Evolutionary conservation across 2,113 vertebrate genomes (phyloP).

Genomic region (Corythoichthys intestinalis): DNA sequence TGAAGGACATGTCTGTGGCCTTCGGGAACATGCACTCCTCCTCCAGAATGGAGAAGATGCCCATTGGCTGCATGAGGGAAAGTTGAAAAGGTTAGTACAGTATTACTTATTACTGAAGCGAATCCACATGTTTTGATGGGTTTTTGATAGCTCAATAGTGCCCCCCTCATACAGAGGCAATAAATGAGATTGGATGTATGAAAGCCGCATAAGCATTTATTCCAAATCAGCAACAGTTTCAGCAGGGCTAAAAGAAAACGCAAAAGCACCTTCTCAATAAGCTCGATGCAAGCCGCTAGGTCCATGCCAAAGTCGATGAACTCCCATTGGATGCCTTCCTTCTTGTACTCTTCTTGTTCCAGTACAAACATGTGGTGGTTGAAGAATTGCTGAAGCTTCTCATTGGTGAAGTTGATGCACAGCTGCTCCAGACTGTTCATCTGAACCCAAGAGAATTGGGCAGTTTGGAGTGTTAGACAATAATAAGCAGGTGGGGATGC

Average conservation of each 20-base stretch:
- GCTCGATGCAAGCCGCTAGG: constrained; percentile 86
- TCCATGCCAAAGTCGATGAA: constrained; percentile 91
- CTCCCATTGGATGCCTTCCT: constrained; percentile 82
- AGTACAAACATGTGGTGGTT: constrained; percentile 83
- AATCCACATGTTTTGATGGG: neutral
- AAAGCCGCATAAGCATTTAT: no score
- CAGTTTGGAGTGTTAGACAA: neutral
- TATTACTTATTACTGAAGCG: neutral
- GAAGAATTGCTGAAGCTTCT: constrained; percentile 84
- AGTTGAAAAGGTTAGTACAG: neutral
- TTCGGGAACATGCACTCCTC: constrained; percentile 72
- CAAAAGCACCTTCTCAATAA: constrained; percentile 82
- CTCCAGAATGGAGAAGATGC: constrained; percentile 68
- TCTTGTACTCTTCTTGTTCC: constrained; percentile 35
- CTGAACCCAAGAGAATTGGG: constrained; percentile 7
- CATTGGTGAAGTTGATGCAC: constrained; percentile 60
- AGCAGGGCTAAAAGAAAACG: neutral
- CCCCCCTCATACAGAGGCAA: neutral
- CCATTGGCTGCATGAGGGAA: constrained; percentile 64
- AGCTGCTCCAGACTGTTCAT: constrained; percentile 75
- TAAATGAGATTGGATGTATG: neutral
- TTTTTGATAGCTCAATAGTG: neutral
- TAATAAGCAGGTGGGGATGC: neutral
- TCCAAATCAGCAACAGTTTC: no score
- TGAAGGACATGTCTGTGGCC: constrained; percentile 61